Evolutionary conservation across 2,888 invertebrate genomes (phyloP), one percentile per base, ranked within the genome.

Genomic region (Myopa tessellatipennis): DNA sequence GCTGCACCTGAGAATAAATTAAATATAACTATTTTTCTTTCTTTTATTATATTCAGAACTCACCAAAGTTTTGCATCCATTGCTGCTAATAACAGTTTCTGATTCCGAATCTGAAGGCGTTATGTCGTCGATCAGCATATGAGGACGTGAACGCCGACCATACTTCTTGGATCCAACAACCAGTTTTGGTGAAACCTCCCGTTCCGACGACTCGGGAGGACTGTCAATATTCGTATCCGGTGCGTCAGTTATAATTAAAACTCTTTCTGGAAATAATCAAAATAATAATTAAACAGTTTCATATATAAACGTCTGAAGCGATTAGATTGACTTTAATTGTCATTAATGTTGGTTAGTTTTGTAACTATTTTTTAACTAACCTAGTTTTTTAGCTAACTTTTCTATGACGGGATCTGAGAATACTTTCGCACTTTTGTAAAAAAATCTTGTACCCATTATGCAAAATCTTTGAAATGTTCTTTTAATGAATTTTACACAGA

Each of bases 131-230:
- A 87, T 88, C 67, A 90, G 88, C 67, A 85, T 87, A 80, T 91
- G 91, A 14, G 94, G 94, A 61, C 93, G 90, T 4, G 94, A 94
- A 69, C 94, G 90, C 0, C 95, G 90, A 0, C 94, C 95, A 88
- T 95, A 95, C 86, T 94, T 94, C 85, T 95, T 95, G 38, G 93
- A 91, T 2, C 94, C 94, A 83, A 93, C 93, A 0, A 94, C 92
- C 81, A 93, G 92, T 85, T 93, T 94, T 4, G 94, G 94, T 0
- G 93, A 93, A 14, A 94, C 92, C 88, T 94, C 94, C 60, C 94
- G 91, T 80, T 92, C 93, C 0, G 93, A 92, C 7, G 92, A 91
- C 73, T 88, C 88, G 45, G 83, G 83, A 80, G 92, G 92, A 82
- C 85, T 85, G 45, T 88, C 85, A 10, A 83, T 77, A 45, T 82